phyloP scores from a whole-genome alignment of 1,140 invertebrate species.

The Brachionus angularis region DNA sequence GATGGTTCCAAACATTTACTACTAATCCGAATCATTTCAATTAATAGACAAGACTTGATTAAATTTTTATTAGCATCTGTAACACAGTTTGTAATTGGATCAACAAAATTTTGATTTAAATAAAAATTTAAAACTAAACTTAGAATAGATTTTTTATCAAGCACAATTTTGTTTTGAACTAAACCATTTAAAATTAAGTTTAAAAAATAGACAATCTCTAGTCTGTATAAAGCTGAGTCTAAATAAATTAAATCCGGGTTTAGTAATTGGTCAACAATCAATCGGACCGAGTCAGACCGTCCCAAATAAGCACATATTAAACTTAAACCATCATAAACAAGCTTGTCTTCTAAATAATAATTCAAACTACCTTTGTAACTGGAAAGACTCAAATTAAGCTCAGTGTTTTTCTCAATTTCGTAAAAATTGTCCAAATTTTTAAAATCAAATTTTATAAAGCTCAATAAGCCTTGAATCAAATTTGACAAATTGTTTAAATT shows the following conservation, averaged over 20 bases:
- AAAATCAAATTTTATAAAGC: constrained; percentile 32
- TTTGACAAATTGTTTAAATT: constrained; percentile 7
- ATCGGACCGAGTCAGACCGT: not conserved
- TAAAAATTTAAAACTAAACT: no score
- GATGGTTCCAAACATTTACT: not conserved
- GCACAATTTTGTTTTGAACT: not conserved
- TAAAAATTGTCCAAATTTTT: constrained; percentile 24
- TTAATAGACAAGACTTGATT: constrained; percentile 11
- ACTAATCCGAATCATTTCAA: not conserved
- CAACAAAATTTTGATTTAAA: no score
- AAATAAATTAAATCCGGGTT: not conserved
- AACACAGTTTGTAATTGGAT: not conserved
- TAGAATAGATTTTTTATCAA: no score
- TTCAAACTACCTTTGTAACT: constrained; percentile 20
- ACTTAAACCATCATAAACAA: constrained; percentile 2
- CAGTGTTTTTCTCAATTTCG: constrained; percentile 31
- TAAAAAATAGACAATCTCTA: constrained; percentile 7
- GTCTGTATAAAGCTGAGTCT: not conserved
- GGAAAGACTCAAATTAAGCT: not conserved
- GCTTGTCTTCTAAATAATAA: constrained; percentile 23
- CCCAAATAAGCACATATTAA: constrained; percentile 17
- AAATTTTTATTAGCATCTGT: not conserved
- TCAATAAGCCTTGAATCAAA: constrained; percentile 20
- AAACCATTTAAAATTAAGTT: not conserved
- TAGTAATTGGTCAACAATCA: constrained; percentile 1